Base-by-base conservation (phyloP, 53 echinoderm and acorn worm genomes). In the Echinometra lucunter region DNA sequence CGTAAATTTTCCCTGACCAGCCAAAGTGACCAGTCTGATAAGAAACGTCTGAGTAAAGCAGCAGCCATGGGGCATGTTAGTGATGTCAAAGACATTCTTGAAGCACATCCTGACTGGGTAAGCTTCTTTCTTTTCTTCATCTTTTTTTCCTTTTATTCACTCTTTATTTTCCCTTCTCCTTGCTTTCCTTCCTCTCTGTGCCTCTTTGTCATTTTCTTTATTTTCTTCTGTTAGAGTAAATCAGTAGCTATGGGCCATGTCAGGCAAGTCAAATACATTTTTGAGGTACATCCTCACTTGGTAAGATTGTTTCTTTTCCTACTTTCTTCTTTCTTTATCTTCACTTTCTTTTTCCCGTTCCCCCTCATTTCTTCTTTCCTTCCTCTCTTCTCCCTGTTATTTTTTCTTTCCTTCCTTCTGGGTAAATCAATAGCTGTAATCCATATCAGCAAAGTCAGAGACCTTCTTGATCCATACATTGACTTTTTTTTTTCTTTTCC, bases 391-490 rank as follows among this genome's bases (percentile, higher is more conserved):
- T 56, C 15, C 15, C 4, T 16, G 10, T 56, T 6, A 10, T 58
- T 17, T 58, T 19, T 58, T 58, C 58, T 58, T 58, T 47, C 49
- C 9, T 47, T 47, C 9, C 49, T 47, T 91, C 89, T 99, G 30
- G 96, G 97, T 83, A 96, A 97, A 45, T 97, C 97, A 30, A 98
- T 98, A 9, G 99, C 99, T 18, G 78, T 95, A 42, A 98, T 97
- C 1, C 96, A 96, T 85, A 74, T 95, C 19, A 40, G 82, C 44
- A 96, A 94, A 0, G 96, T 99, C n/a, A 96, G 9, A 47, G 49
- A 97, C 38, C 72, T 96, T 18, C 92, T 98, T 27, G 66, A 89
- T 9, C 95, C 95, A 74, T 96, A 97, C 91, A 95, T 97, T 3
- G 90, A 93, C 25, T 96, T 58, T 19, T 1, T 58, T 58, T 18